These are phyloP conservation scores for Coptodon rendalli DNA, from an alignment of 2,113 vertebrate species.

Conservation along the genomic window DNA sequence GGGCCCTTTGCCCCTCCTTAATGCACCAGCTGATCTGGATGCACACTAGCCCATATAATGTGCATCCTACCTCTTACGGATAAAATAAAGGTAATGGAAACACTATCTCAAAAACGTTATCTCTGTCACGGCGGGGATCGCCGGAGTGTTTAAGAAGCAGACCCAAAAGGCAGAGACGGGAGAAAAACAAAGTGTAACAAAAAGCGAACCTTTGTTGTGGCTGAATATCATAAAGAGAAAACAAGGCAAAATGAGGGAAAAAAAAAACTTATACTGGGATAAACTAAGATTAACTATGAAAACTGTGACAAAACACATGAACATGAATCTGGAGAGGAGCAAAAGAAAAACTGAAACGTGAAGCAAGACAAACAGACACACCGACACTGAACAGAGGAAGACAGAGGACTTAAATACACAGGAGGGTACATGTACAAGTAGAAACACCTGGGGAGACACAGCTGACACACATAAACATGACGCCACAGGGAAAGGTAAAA, in stretches of 20 bases:
- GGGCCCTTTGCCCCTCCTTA: neutral
- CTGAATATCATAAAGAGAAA: neutral
- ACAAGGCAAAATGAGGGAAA: neutral
- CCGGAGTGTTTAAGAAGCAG: neutral
- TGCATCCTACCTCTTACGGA: neutral
- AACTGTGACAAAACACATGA: too few relatives aligned
- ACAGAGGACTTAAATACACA: too few relatives aligned
- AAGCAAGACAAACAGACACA: too few relatives aligned
- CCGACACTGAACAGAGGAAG: fast-evolving
- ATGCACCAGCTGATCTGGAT: neutral
- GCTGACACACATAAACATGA: neutral
- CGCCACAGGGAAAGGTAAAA: neutral
- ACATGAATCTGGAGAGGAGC: too few relatives aligned
- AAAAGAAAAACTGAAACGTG: fast-evolving
- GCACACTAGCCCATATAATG: neutral
- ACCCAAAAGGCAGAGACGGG: neutral
- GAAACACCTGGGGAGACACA: neutral
- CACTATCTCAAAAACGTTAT: neutral
- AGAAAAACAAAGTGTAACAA: neutral
- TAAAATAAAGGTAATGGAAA: neutral
- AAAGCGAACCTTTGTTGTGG: fast-evolving
- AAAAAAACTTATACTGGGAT: too few relatives aligned
- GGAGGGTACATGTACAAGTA: too few relatives aligned
- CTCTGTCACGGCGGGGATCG: neutral
- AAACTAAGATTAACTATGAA: too few relatives aligned